Conservation (phyloP, 2,797 vertebrate species). For the Pangasius djambal region DNA sequence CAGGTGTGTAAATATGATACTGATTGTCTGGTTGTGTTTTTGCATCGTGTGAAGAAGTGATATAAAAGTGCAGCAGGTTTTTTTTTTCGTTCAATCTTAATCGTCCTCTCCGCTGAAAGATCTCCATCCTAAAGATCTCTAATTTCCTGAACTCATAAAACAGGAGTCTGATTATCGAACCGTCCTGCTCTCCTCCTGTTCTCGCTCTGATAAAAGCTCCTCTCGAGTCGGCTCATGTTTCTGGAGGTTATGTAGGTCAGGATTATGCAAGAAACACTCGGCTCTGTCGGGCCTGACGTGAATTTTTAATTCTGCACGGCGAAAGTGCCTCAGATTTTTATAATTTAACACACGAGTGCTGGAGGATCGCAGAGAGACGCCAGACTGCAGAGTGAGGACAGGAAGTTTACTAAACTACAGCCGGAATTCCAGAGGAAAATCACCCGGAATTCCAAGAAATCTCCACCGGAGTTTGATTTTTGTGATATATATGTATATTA, state of each 20-base stretch:
- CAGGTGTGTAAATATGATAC: background rate
- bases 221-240: constrained; percentile 68
- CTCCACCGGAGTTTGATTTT: background rate
- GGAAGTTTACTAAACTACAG: background rate
- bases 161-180: background rate
- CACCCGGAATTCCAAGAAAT: background rate
- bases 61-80: background rate
- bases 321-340: constrained; percentile 5
- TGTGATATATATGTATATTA: background rate
- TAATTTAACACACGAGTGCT: constrained; percentile 10
- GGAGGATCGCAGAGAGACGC: background rate
- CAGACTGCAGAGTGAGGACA: background rate
- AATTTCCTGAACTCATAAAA: constrained; percentile 5
- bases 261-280: constrained; percentile 51
- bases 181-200: background rate
- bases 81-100: background rate
- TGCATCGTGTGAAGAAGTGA: background rate
- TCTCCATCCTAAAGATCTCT: background rate
- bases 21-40: background rate
- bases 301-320: background rate
- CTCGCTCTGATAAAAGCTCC: constrained; percentile 59
- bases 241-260: constrained; percentile 75
- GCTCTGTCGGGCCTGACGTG: constrained; percentile 35
- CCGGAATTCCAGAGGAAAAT: background rate
- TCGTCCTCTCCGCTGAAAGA: background rate